phyloP scores from a whole-genome alignment of 2,888 invertebrate species.

The Dryadula phaetusa region DNA sequence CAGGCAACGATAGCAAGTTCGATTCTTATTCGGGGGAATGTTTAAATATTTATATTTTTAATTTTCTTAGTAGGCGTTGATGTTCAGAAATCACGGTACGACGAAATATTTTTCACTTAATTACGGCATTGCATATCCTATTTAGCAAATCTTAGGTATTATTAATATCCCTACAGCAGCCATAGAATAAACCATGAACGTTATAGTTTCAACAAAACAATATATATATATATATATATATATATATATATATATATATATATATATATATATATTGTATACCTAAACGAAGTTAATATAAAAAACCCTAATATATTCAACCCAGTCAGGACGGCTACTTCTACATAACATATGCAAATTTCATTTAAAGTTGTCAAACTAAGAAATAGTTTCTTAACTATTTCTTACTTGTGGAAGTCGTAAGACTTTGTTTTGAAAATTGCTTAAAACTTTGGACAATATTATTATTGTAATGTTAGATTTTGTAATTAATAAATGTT shows the following conservation, averaged over 20 bases:
- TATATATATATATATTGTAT: not conserved
- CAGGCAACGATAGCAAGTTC: not conserved
- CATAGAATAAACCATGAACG: no score
- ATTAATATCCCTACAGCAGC: no score
- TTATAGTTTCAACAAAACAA: not conserved
- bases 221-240: no score
- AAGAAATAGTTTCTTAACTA: not conserved
- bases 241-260: no score
- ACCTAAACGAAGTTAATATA: not conserved
- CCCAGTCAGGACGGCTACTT: not conserved
- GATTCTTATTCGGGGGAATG: not conserved
- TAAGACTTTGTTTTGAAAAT: not conserved
- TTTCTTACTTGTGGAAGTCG: not conserved
- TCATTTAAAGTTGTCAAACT: not conserved
- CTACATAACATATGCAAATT: conserved; percentile 14
- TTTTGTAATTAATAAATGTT: no score
- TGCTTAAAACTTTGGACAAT: not conserved
- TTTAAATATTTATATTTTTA: not conserved
- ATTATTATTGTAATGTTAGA: no score
- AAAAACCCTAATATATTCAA: not conserved
- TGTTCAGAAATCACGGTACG: no score
- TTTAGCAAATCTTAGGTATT: no score
- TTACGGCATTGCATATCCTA: no score
- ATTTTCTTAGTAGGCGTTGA: no score
- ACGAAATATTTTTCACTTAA: no score